Conservation (phyloP, 30 jellyfish, hydroid and myxozoan genomes). For the Clytia hemisphaerica region DNA sequence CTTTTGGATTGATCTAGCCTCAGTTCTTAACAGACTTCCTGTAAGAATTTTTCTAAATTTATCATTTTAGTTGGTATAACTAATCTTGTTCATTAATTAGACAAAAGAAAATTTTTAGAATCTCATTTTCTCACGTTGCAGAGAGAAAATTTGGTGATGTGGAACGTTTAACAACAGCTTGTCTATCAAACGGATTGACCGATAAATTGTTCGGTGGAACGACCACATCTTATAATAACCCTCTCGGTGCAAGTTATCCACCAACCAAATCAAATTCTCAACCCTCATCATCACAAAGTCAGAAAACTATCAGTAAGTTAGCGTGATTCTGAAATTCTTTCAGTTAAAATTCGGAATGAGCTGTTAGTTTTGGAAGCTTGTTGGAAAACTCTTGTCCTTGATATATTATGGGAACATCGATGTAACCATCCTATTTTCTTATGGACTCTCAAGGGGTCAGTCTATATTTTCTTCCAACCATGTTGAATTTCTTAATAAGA, state of each 20-base stretch:
- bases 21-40: not conserved
- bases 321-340: too few species aligned
- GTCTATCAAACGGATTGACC: not conserved
- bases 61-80: not conserved
- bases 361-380: too few species aligned
- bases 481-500: too few species aligned
- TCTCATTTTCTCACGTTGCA: not conserved
- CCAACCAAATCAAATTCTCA: not conserved
- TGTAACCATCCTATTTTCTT: too few species aligned
- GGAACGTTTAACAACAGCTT: slow-evolving; percentile 11
- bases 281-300: not conserved
- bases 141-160: slow-evolving; percentile 15
- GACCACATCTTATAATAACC: not conserved
- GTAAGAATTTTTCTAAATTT: too few species aligned
- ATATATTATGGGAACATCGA: too few species aligned
- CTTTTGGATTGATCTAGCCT: too few species aligned
- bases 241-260: slow-evolving; percentile 19
- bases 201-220: not conserved
- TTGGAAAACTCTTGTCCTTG: too few species aligned
- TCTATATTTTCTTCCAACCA: too few species aligned
- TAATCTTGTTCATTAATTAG: not conserved
- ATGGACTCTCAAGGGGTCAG: too few species aligned
- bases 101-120: not conserved
- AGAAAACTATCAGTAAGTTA: too few species aligned
- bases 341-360: too few species aligned